These are phyloP conservation scores for Nowickia ferox DNA, from an alignment of 2,888 invertebrate species.

Conservation along the genomic window DNA sequence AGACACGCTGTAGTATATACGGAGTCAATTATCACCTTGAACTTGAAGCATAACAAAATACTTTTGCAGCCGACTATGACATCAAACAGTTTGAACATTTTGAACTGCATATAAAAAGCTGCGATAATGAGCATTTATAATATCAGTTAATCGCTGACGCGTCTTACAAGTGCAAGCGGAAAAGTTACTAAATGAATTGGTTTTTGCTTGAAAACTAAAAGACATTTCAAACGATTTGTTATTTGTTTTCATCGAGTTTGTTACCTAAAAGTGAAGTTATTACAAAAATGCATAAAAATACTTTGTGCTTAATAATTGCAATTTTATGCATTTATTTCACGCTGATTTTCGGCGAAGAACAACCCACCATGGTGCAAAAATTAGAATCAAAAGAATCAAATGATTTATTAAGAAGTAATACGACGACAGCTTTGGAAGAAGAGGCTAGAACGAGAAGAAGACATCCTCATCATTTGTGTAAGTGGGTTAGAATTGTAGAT, in stretches of 20 bases:
- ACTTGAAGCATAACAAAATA: slow-evolving; percentile 60
- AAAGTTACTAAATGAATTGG: slow-evolving; percentile 2
- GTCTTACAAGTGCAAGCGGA: slow-evolving; percentile 33
- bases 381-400: slow-evolving; percentile 28
- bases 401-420: slow-evolving; percentile 63
- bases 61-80: neutral
- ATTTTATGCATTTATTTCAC: slow-evolving; percentile 77
- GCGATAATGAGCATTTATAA: neutral
- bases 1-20: slow-evolving; percentile 58
- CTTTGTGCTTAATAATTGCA: slow-evolving; percentile 76
- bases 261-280: neutral
- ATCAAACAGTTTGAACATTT: neutral
- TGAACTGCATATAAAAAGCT: slow-evolving; percentile 67
- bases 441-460: slow-evolving; percentile 76
- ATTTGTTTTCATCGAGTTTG: neutral
- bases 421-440: slow-evolving; percentile 75
- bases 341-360: slow-evolving; percentile 77
- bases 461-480: slow-evolving; percentile 72
- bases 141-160: slow-evolving; percentile 49
- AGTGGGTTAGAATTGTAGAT: slow-evolving; percentile 24
- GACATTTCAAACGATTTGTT: neutral
- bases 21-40: slow-evolving; percentile 74
- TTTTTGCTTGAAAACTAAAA: neutral
- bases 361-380: slow-evolving; percentile 58
- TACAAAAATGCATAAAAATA: slow-evolving; percentile 77